Percentiles rank a stretch among this genome's conserved stretches.
Evolutionary conservation across 2,797 vertebrate genomes (phyloP).

Genomic region (Characodon lateralis): DNA sequence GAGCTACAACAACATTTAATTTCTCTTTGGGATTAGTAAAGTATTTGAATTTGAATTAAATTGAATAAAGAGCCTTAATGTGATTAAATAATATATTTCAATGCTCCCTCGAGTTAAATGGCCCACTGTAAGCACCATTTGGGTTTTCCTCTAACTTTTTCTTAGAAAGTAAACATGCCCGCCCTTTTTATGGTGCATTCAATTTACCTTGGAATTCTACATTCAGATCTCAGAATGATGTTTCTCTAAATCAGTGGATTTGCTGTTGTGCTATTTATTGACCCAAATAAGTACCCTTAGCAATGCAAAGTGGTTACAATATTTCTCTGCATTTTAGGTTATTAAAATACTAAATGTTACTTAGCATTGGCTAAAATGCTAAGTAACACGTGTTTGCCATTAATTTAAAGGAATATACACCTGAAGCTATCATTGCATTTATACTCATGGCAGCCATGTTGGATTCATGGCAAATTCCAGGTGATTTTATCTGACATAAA

Average conservation of each 20-base stretch:
- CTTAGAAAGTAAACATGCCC: background rate
- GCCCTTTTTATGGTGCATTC: background rate
- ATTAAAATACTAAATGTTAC: too few species aligned
- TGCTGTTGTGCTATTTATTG: background rate
- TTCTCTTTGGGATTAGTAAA: too few species aligned
- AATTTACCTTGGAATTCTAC: background rate
- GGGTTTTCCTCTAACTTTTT: background rate
- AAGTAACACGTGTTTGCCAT: background rate
- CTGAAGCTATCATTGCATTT: background rate
- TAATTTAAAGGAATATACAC: background rate
- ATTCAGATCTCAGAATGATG: background rate
- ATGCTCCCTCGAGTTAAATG: background rate
- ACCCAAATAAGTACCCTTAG: background rate
- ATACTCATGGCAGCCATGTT: background rate
- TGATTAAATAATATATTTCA: background rate
- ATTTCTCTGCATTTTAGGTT: background rate
- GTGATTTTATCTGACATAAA: background rate
- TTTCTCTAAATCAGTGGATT: background rate
- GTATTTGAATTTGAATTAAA: too few species aligned
- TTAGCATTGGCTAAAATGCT: too few species aligned
- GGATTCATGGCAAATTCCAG: background rate
- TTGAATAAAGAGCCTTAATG: background rate
- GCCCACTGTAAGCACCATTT: background rate
- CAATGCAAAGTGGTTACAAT: background rate
- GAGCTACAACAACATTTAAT: too few species aligned